Percentiles rank a stretch among this genome's conserved stretches.
These are phyloP conservation scores for Drosophila monieri DNA, from an alignment of 2,888 invertebrate genomes.

Conservation along the genomic window DNA sequence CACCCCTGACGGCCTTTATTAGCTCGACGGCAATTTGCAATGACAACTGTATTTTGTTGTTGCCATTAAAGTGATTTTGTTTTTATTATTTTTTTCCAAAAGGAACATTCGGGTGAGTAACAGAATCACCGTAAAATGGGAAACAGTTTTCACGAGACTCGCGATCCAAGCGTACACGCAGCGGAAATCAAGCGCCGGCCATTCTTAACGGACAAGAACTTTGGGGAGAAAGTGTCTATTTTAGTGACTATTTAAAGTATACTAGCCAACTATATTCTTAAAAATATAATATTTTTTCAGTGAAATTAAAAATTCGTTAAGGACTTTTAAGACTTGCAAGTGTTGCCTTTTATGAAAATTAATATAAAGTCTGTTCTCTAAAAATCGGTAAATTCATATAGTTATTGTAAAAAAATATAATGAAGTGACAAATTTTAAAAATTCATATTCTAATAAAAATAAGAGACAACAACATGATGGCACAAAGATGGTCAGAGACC, in stretches of 20 bases:
- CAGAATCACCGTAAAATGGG: conserved; percentile 58
- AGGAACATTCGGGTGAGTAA: conserved; percentile 68
- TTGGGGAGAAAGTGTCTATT: conserved; percentile 2
- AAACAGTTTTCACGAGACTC: conserved; percentile 72
- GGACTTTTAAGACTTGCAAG: no score
- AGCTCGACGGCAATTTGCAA: conserved; percentile 72
- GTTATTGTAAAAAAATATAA: neutral
- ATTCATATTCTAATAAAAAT: neutral
- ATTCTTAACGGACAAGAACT: conserved; percentile 7
- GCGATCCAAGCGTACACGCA: conserved; percentile 68
- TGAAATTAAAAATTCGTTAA: no score
- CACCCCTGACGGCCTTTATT: conserved; percentile 66
- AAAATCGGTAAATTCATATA: no score
- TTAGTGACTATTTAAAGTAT: neutral
- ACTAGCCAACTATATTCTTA: neutral
- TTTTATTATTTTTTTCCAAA: conserved; percentile 65
- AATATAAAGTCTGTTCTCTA: no score
- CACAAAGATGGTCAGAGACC: neutral
- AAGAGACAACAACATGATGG: neutral
- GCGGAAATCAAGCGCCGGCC: conserved; percentile 52
- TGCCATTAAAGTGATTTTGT: conserved; percentile 29
- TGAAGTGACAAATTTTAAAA: neutral
- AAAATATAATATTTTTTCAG: no score
- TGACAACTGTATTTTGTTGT: conserved; percentile 59
- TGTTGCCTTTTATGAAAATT: no score